Conservation (phyloP, 2,113 vertebrate genomes). For the Sialia sialis region DNA sequence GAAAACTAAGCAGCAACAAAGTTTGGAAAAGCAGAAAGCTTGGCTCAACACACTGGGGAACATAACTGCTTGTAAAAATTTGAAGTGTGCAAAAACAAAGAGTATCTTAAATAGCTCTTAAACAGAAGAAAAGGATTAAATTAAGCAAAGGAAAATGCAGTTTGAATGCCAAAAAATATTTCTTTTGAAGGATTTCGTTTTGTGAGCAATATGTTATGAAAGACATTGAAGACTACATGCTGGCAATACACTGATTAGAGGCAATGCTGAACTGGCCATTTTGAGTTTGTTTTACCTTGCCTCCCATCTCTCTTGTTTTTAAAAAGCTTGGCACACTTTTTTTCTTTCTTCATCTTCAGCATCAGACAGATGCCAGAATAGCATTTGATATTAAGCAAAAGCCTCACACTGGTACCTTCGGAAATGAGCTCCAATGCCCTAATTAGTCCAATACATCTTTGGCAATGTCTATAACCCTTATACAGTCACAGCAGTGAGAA, state of each 20-base stretch:
- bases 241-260: not conserved
- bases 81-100: not conserved
- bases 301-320: no score
- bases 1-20: not conserved
- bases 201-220: not conserved
- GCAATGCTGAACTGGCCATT: not conserved
- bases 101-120: not conserved
- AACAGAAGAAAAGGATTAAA: not conserved
- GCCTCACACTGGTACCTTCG: not conserved
- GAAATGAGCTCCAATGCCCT: not conserved
- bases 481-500: slow-evolving; percentile 6
- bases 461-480: slow-evolving; percentile 20
- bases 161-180: not conserved
- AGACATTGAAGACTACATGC: not conserved
- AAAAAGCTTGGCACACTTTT: not conserved
- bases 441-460: slow-evolving; percentile 33
- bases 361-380: not conserved
- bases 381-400: not conserved
- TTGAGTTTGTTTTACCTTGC: not conserved
- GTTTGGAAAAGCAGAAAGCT: not conserved
- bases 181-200: not conserved
- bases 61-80: not conserved
- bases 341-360: not conserved
- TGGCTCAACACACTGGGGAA: not conserved
- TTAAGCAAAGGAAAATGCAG: not conserved